Evolutionary conservation across 2,888 invertebrate genomes (phyloP), one percentile per base, ranked within the genome.

Genomic region (Apotomis betuletana): DNA sequence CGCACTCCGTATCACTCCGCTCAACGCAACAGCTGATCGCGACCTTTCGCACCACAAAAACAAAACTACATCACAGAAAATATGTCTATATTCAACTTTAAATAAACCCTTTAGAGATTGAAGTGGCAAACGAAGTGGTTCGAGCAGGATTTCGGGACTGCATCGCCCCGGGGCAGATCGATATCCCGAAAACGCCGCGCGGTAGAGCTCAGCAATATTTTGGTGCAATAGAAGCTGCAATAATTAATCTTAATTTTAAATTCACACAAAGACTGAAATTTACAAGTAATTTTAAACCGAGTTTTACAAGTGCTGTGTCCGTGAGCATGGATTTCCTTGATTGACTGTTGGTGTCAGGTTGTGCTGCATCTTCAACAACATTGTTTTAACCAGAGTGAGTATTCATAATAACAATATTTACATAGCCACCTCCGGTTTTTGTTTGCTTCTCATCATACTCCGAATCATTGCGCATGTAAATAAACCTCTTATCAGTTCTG

Each of bases 211-310:
- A 82, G 84, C 85, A 85, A 88, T 88, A 86, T 83, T 85, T 81
- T 78, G 82, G 88, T 91, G 90, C 90, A 90, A 90, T 90, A 90
- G 81, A 80, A 79, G 80, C 82, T 86, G 87, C 88, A 87, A 87
- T 89, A 87, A 82, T 65, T 70, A 46, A 52, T 57, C n/a, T 69
- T 59, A 70, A 59, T 84, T 84, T 57, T 70, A 54, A 67, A 36
- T 55, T 67, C 59, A 41, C 10, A 41, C 44, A 63, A 79, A 80
- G 75, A 77, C 77, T 82, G 78, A 80, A 41, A 80, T 80, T 75
- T 76, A 72, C n/a, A 8, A n/a, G 27, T 61, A 46, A 55, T 13
- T 36, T 55, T 2, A 55, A 78, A 83, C 82, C 80, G 77, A 84
- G 58, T 79, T 75, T 85, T 85, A 79, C 81, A 81, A 86, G 90